Evolutionary conservation across 2,113 vertebrate species (phyloP).

Genomic region (Myotis lucifugus): DNA sequence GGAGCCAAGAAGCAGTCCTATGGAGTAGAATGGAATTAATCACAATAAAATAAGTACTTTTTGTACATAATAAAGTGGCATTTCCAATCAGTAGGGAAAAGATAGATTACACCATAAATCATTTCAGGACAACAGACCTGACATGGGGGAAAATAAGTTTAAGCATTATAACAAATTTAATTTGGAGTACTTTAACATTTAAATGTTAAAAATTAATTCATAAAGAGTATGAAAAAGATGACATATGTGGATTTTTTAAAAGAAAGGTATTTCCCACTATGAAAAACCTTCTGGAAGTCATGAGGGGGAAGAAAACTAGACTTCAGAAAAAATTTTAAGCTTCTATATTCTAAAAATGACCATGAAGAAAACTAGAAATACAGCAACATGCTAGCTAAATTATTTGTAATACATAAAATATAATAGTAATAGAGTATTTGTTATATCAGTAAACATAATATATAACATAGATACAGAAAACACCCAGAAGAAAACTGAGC

Average conservation of each 20-base stretch:
- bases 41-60: not conserved
- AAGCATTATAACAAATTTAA: not conserved
- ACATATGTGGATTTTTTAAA: not conserved
- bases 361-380: conserved; percentile 16
- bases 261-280: not conserved
- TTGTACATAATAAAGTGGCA: not conserved
- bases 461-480: not conserved
- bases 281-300: not conserved
- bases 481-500: not conserved
- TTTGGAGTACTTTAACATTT: not conserved
- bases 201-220: conserved; percentile 16
- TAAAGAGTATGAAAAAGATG: not conserved
- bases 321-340: not conserved
- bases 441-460: not conserved
- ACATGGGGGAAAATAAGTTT: not conserved
- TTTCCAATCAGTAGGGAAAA: conserved; percentile 22
- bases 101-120: not conserved
- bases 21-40: not conserved
- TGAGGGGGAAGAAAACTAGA: conserved; percentile 1
- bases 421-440: not conserved
- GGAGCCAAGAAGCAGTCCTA: not conserved
- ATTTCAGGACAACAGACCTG: not conserved
- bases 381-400: not conserved
- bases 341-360: conserved; percentile 31
- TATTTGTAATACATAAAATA: conserved; percentile 9